These are phyloP conservation scores for Dyspetes luteomarginatus DNA, from an alignment of 2,888 invertebrate genomes.

Conservation along the genomic window DNA sequence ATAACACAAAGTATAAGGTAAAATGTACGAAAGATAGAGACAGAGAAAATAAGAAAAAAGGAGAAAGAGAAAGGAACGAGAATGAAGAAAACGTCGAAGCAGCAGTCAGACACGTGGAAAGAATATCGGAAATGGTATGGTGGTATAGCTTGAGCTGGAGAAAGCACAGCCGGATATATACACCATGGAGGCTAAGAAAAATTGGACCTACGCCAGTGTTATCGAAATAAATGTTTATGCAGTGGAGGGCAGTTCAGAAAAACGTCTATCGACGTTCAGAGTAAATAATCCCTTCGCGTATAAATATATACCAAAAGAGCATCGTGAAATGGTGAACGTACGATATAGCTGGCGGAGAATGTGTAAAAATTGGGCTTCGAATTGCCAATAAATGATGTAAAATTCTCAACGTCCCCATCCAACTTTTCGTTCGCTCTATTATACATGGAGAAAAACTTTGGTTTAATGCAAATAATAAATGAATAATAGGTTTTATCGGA, in stretches of 20 bases:
- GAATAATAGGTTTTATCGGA: too few relatives aligned
- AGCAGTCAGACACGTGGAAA: conserved; percentile 58
- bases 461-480: too few relatives aligned
- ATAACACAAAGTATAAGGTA: conserved; percentile 42
- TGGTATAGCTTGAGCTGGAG: conserved; percentile 14
- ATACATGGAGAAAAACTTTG: too few relatives aligned
- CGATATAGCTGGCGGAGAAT: neutral
- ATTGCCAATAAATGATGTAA: too few relatives aligned
- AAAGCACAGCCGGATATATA: conserved; percentile 20
- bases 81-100: conserved; percentile 11
- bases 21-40: neutral
- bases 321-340: conserved; percentile 13
- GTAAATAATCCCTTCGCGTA: conserved; percentile 41
- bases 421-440: too few relatives aligned
- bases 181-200: conserved; percentile 48
- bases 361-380: neutral
- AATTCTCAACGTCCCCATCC: too few relatives aligned
- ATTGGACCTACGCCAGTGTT: conserved; percentile 62
- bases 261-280: conserved; percentile 36
- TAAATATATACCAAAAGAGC: conserved; percentile 16
- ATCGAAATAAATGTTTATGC: conserved; percentile 64
- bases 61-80: conserved; percentile 1
- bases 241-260: conserved; percentile 47
- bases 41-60: neutral
- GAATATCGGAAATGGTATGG: conserved; percentile 52